Conservation (phyloP, 2,113 vertebrate genomes). For the Cebus imitator region DNA sequence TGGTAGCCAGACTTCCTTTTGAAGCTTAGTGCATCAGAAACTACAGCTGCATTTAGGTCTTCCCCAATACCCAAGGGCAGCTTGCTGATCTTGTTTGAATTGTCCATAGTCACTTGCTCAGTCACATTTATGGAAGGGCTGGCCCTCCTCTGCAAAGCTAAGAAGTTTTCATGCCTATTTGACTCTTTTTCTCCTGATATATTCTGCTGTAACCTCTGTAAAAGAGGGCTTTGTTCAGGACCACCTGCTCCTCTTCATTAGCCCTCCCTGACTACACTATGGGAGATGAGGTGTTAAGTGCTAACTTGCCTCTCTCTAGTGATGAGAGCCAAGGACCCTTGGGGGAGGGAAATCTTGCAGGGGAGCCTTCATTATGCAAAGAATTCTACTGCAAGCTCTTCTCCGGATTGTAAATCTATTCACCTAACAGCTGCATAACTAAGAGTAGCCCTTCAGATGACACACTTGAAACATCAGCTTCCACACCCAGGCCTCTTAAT, state of each 20-base stretch:
- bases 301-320: rapidly evolving
- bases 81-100: neutral
- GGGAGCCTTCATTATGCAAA: neutral
- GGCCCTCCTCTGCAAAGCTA: neutral
- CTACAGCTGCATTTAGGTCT: neutral
- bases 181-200: neutral
- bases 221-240: neutral
- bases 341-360: rapidly evolving
- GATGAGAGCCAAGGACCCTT: neutral
- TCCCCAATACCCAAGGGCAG: neutral
- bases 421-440: neutral
- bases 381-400: neutral
- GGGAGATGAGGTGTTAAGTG: neutral
- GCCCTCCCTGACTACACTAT: neutral
- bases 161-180: neutral
- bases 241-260: neutral
- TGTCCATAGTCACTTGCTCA: neutral
- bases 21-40: neutral
- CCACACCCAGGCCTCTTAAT: neutral
- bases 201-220: neutral
- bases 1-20: neutral
- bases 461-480: neutral
- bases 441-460: neutral
- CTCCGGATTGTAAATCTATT: neutral
- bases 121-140: neutral